phyloP scores from a whole-genome alignment of 2,113 vertebrate species.

The Lepus americanus region DNA sequence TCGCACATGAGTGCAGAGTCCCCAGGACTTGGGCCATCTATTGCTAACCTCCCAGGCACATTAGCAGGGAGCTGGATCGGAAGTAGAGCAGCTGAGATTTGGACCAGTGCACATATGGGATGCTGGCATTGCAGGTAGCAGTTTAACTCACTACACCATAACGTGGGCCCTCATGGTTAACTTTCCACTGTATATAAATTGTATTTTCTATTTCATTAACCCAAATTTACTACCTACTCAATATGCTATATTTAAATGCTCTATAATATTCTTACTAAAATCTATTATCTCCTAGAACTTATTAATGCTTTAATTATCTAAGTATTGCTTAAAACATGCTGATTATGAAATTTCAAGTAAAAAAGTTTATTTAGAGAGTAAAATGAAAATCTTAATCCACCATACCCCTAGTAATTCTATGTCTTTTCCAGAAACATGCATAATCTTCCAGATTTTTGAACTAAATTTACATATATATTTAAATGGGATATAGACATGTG shows the following conservation, averaged over 20 bases:
- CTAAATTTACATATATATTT: background rate
- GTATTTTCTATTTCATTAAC: constrained; percentile 14
- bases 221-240: background rate
- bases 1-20: too few species aligned
- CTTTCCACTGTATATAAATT: background rate
- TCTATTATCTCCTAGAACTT: background rate
- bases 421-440: background rate
- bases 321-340: background rate
- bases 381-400: background rate
- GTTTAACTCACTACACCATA: too few species aligned
- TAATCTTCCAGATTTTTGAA: background rate
- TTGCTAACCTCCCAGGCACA: too few species aligned
- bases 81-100: too few species aligned
- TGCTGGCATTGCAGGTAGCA: too few species aligned
- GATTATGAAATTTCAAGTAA: constrained; percentile 8
- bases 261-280: background rate
- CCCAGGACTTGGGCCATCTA: too few species aligned
- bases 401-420: background rate
- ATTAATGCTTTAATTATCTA: constrained; percentile 6
- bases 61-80: too few species aligned
- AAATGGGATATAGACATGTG: background rate
- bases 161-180: too few species aligned
- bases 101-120: too few species aligned
- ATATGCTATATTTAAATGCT: background rate
- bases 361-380: background rate